A percentile compares a stretch with the other conserved stretches of the same genome.
Conservation (phyloP, 2,888 invertebrate species). For the Drosophila melanosoma region DNA sequence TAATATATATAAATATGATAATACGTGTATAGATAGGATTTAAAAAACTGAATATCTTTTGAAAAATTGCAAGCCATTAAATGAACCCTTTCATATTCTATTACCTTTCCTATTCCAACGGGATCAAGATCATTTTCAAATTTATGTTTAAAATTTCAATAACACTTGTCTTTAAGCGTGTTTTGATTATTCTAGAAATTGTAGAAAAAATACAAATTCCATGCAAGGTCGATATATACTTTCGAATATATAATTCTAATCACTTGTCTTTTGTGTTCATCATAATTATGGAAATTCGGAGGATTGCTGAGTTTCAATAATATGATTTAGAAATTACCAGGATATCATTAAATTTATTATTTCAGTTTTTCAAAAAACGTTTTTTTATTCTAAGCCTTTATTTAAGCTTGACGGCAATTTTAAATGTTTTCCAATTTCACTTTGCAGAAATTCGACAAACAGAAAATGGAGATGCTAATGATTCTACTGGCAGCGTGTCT, state of each 20-base stretch:
- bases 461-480: slow-evolving; percentile 6
- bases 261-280: not conserved
- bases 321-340: not conserved
- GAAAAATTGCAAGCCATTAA: not conserved
- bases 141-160: not conserved
- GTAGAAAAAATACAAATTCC: not conserved
- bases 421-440: slow-evolving; percentile 1
- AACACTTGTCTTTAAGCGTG: not conserved
- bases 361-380: not conserved
- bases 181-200: not conserved
- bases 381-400: too few relatives aligned
- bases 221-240: not conserved
- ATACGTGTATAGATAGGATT: not conserved
- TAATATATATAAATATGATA: too few relatives aligned
- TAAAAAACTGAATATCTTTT: not conserved
- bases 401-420: too few relatives aligned
- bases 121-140: not conserved
- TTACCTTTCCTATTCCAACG: not conserved
- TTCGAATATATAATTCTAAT: not conserved
- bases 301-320: not conserved
- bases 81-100: not conserved
- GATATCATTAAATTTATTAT: not conserved
- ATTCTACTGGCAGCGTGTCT: slow-evolving; percentile 44
- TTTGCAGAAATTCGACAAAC: slow-evolving; percentile 47
- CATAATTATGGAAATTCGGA: not conserved